Base-by-base conservation (phyloP, 64 coral and sea anemone genomes). In the Pocillopora verrucosa region DNA sequence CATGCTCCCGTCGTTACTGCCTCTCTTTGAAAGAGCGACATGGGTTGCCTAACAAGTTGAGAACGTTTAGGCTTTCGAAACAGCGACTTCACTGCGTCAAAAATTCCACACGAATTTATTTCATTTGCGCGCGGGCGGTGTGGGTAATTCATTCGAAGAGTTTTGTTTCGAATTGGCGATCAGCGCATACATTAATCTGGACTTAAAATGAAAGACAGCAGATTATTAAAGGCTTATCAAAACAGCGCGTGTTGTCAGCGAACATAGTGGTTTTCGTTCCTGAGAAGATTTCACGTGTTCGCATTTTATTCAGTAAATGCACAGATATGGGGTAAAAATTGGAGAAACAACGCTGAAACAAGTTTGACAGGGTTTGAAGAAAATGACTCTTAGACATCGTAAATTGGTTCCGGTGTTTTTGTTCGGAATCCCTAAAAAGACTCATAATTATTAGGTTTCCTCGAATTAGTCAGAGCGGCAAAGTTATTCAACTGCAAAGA, bases 391-490 rank as follows among this genome's bases (percentile, higher is more conserved):
- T 57, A 22, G 64, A 85, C 37, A 57, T 85, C 37, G 36, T 16
- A 85, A 85, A 72, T 56, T 85, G 51, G 80, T 84, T 72, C 82
- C 82, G 82, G 82, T 65, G 82, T 67, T 85, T 85, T 72, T 72
- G 30, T 72, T 41, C 64, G 24, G 38, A 72, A 24, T 85, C 65
- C 10, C 25, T 9, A 16, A 56, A n/a, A 35, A 85, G 37, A 68
- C 82, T 85, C 16, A 12, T 57, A 85, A 81, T 81, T 81, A 62
- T 58, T 62, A 36, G 15, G 59, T 30, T 81, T 81, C 79, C 30
- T 36, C 5, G 26, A 81, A 63, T 36, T 70, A 24, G 13, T 60
- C 15, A 81, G 36, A 36, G 12, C 58, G 30, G 59, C 22, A 4
- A 9, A 60, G 61, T 62, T 60, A 35, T 81, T 81, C 35, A 6